A percentile compares a stretch with the other conserved stretches of the same genome.
Conservation (phyloP, 2,888 invertebrate genomes). For the Leptopilina myrica region DNA sequence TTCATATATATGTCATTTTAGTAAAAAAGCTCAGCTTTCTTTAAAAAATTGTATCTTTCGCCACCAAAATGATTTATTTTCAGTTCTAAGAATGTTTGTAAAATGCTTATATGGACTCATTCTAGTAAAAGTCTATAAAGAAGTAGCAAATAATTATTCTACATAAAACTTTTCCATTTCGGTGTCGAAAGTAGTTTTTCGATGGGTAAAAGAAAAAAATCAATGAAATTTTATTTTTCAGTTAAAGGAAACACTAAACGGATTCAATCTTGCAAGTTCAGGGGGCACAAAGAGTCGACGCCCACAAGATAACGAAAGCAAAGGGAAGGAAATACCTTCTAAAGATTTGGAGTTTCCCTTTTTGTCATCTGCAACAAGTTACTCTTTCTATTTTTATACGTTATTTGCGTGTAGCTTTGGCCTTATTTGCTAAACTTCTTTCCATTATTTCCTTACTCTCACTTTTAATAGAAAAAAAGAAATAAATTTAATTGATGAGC, state of each 20-base stretch:
- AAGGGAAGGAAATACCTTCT: background rate
- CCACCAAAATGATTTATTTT: too few species aligned
- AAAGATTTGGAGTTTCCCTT: background rate
- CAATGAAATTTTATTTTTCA: background rate
- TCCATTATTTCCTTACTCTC: background rate
- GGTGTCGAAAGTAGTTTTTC: background rate
- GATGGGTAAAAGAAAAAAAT: background rate
- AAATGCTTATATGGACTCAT: too few species aligned
- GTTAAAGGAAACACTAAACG: background rate
- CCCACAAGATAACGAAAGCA: slow-evolving; percentile 1
- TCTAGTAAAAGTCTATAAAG: too few species aligned
- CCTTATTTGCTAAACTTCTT: background rate
- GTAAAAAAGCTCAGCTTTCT: too few species aligned
- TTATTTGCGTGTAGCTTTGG: background rate
- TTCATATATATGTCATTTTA: too few species aligned
- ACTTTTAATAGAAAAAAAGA: background rate
- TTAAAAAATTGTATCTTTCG: too few species aligned
- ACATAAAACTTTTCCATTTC: too few species aligned
- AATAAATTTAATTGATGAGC: too few species aligned
- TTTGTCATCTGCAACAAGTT: background rate
- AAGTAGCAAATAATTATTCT: too few species aligned
- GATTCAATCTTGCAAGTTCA: slow-evolving; percentile 8
- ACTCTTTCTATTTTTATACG: background rate
- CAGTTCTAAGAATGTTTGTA: too few species aligned
- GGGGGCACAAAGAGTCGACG: background rate